A percentile compares a stretch with the other conserved stretches of the same genome.
These are phyloP conservation scores for Philotrypesis tridentata DNA, from an alignment of 1,140 invertebrate genomes.

Conservation along the genomic window DNA sequence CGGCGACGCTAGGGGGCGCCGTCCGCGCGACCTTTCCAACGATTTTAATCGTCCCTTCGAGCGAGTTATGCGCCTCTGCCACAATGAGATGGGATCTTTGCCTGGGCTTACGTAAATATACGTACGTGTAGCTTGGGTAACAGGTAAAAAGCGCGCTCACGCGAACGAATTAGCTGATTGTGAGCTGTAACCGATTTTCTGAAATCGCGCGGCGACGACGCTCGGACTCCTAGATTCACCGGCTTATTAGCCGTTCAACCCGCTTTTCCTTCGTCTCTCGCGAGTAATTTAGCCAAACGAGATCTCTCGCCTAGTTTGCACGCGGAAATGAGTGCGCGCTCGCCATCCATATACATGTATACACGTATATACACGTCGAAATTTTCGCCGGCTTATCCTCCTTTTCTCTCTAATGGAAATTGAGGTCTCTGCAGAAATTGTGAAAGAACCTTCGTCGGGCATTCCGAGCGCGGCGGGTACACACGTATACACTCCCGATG, in stretches of 20 bases:
- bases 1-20: background rate
- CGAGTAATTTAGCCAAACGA: background rate
- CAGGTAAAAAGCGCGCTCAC: no score
- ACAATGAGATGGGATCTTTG: no score
- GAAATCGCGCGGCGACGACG: no score
- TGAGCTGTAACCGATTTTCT: no score
- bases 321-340: background rate
- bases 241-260: background rate
- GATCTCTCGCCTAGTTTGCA: background rate
- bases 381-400: background rate
- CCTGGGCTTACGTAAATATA: no score
- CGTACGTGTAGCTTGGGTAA: no score
- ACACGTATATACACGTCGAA: background rate
- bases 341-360: no score
- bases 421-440: background rate
- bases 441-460: background rate
- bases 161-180: no score
- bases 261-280: background rate
- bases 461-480: background rate
- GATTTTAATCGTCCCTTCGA: background rate
- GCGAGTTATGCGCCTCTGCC: no score
- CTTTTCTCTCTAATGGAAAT: conserved; percentile 9
- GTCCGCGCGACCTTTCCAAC: no score
- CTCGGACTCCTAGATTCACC: background rate
- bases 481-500: background rate